Percentiles rank a stretch among this genome's conserved stretches.
These are phyloP conservation scores for Gadopsis marmoratus DNA, from an alignment of 2,797 vertebrate genomes.

Conservation along the genomic window DNA sequence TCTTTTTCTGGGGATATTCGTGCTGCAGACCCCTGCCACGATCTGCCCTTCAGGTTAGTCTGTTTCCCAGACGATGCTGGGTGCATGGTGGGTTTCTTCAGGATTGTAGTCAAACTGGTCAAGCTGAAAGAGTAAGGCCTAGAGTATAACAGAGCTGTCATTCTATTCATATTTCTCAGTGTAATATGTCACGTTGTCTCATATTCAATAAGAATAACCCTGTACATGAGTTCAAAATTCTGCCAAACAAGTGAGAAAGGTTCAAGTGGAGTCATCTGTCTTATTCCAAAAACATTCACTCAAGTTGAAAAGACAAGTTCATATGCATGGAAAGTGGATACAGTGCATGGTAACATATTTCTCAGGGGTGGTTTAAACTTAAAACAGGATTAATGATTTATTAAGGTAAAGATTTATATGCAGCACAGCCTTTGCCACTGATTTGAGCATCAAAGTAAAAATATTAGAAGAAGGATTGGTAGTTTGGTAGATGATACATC, in stretches of 20 bases:
- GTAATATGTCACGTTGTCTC: slow-evolving; percentile 3
- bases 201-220: background rate
- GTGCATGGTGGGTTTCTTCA: slow-evolving; percentile 10
- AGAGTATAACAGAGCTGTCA: slow-evolving; percentile 22
- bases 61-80: slow-evolving; percentile 18
- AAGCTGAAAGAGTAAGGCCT: slow-evolving; percentile 31
- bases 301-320: slow-evolving; percentile 17
- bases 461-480: slow-evolving; percentile 7
- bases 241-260: slow-evolving; percentile 6
- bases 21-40: slow-evolving; percentile 9
- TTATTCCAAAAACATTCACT: slow-evolving; percentile 31
- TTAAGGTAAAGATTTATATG: slow-evolving; percentile 49
- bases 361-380: slow-evolving; percentile 27
- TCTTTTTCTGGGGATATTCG: slow-evolving; percentile 22
- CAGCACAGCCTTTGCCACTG: slow-evolving; percentile 34
- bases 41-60: slow-evolving; percentile 25
- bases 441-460: slow-evolving; percentile 42
- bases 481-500: slow-evolving; percentile 25
- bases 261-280: slow-evolving; percentile 1
- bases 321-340: slow-evolving; percentile 10
- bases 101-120: slow-evolving; percentile 20
- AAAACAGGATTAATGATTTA: slow-evolving; percentile 55
- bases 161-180: background rate
- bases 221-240: slow-evolving; percentile 18
- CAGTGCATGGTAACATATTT: slow-evolving; percentile 19